Conservation (phyloP, 2,797 vertebrate species). For the Lateolabrax maculatus region DNA sequence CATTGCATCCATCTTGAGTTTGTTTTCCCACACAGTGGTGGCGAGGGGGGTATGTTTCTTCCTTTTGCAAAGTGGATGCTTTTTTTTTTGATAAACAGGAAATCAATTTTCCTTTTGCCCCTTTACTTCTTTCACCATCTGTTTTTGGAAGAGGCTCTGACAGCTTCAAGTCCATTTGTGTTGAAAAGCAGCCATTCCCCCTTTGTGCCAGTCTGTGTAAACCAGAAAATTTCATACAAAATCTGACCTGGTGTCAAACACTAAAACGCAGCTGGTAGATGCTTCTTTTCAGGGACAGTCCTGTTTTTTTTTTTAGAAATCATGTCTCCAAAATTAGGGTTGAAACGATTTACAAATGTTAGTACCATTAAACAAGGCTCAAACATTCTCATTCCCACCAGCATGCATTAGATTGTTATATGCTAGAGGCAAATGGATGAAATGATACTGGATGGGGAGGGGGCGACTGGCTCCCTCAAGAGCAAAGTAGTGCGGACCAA, state of each 20-base stretch:
- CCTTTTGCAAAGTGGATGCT: not conserved
- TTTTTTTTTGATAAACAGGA: constrained; percentile 15
- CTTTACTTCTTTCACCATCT: constrained; percentile 25
- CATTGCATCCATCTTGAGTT: not conserved
- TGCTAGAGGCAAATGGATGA: constrained; percentile 40
- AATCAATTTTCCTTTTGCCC: constrained; percentile 6
- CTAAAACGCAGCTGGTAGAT: constrained; percentile 11
- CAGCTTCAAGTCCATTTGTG: constrained; percentile 24
- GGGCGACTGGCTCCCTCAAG: constrained; percentile 41
- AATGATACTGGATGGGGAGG: constrained; percentile 54
- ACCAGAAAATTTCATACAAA: constrained; percentile 17
- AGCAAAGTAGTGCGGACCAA: constrained; percentile 43
- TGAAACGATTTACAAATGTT: constrained; percentile 16
- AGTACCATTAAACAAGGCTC: not conserved
- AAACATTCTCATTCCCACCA: constrained; percentile 5
- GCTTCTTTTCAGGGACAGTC: not conserved
- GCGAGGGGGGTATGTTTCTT: too few relatives aligned
- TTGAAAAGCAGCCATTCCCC: constrained; percentile 16
- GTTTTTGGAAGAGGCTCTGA: constrained; percentile 13
- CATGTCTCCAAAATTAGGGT: constrained; percentile 16
- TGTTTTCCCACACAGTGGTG: constrained; percentile 10
- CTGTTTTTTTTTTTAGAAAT: constrained; percentile 11
- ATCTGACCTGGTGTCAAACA: constrained; percentile 40
- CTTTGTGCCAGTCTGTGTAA: not conserved
- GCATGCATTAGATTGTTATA: constrained; percentile 35